These are phyloP conservation scores for Clamator glandarius DNA, from an alignment of 2,797 vertebrate genomes.

Conservation along the genomic window DNA sequence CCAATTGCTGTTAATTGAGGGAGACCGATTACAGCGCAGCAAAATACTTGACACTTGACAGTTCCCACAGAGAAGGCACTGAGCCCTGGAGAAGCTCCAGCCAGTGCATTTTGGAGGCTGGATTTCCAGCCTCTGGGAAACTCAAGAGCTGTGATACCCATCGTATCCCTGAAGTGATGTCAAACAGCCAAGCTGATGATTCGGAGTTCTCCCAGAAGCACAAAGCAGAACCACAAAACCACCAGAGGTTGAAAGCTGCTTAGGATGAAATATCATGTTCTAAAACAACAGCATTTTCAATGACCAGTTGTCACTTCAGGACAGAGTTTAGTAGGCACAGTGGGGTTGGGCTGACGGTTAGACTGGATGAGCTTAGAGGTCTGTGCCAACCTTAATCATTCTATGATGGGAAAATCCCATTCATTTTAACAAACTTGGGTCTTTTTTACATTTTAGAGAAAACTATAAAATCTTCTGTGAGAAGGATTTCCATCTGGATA, in stretches of 20 bases:
- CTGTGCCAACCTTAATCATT: no score
- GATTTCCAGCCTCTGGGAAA: not conserved
- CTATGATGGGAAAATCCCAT: no score
- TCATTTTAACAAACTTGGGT: not conserved
- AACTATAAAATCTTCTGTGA: not conserved
- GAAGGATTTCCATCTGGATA: not conserved
- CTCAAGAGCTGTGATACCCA: not conserved
- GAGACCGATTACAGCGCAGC: not conserved
- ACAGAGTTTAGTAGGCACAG: no score
- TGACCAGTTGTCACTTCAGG: no score
- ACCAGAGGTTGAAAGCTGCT: not conserved
- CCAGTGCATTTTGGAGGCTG: not conserved
- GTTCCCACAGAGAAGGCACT: not conserved
- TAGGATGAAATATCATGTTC: fast-evolving
- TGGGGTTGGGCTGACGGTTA: no score
- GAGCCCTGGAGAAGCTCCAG: not conserved
- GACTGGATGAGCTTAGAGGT: no score
- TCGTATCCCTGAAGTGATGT: not conserved
- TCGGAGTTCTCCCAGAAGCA: not conserved
- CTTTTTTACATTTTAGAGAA: not conserved
- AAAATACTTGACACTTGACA: not conserved
- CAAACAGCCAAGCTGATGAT: not conserved
- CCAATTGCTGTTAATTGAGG: not conserved
- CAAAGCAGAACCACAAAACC: fast-evolving
- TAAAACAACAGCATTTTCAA: not conserved